Conservation (phyloP, 2,113 vertebrate species). For the Tyto alba region DNA sequence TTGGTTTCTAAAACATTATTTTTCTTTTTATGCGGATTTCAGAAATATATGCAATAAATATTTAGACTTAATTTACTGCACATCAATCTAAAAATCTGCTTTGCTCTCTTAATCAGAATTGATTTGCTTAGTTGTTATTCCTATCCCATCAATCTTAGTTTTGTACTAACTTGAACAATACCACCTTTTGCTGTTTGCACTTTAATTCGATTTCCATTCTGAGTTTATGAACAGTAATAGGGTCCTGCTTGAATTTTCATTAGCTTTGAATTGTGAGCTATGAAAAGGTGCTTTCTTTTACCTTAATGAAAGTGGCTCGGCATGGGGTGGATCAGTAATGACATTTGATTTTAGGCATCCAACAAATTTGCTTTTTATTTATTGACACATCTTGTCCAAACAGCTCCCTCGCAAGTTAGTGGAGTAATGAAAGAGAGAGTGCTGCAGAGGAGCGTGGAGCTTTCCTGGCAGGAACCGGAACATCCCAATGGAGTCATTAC, state of each 20-base stretch:
- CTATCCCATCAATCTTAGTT: conserved; percentile 75
- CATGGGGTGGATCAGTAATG: conserved; percentile 72
- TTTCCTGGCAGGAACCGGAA: conserved; percentile 98
- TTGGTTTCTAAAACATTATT: conserved; percentile 5
- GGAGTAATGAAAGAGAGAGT: conserved; percentile 95
- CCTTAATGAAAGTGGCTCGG: conserved; percentile 74
- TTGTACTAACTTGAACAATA: conserved; percentile 72
- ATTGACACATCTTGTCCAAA: conserved; percentile 79
- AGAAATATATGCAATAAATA: conserved; percentile 70
- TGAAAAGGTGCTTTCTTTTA: conserved; percentile 76
- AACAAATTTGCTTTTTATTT: conserved; percentile 72
- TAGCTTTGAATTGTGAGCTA: conserved; percentile 67
- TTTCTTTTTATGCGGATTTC: conserved; percentile 14
- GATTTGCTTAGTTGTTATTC: conserved; percentile 81
- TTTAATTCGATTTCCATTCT: conserved; percentile 84
- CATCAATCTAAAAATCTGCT: conserved; percentile 71
- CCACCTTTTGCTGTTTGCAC: conserved; percentile 80
- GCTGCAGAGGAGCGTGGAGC: conserved; percentile 90
- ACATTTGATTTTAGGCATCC: conserved; percentile 72
- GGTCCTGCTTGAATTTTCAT: conserved; percentile 84
- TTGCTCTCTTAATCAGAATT: conserved; percentile 78
- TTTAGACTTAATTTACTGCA: conserved; percentile 71
- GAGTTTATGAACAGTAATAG: conserved; percentile 82
- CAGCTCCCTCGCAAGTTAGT: conserved; percentile 96
- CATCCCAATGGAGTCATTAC: conserved; percentile 99